Percentiles rank a stretch among this genome's conserved stretches.
phyloP scores from a whole-genome alignment of 2,888 invertebrate genomes.

The Elysia crispata region DNA sequence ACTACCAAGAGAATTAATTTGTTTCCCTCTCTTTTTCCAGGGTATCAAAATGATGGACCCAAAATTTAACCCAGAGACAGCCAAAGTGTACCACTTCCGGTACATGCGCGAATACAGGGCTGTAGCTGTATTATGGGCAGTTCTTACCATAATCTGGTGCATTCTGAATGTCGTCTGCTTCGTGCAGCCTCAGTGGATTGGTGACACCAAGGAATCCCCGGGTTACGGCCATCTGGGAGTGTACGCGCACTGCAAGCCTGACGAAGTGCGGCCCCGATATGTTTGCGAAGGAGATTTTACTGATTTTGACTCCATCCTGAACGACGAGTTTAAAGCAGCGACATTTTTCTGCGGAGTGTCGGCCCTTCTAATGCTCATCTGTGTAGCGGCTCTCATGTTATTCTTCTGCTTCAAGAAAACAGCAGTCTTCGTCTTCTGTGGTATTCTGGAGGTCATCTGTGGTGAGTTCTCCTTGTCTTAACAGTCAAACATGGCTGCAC shows the following conservation, averaged over 20 bases:
- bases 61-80: conserved; percentile 68
- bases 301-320: conserved; percentile 86
- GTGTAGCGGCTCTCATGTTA: conserved; percentile 90
- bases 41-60: conserved; percentile 51
- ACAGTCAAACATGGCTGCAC: conserved; percentile 10
- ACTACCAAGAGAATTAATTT: too few species aligned
- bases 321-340: conserved; percentile 89
- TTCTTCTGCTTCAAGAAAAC: conserved; percentile 96
- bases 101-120: conserved; percentile 81
- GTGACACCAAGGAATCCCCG: conserved; percentile 72
- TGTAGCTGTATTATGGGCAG: conserved; percentile 97
- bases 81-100: conserved; percentile 70
- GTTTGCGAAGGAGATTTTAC: conserved; percentile 86
- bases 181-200: conserved; percentile 86
- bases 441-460: conserved; percentile 95
- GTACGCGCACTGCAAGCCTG: conserved; percentile 87
- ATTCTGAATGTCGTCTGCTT: conserved; percentile 96
- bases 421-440: conserved; percentile 94
- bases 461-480: too few species aligned
- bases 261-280: conserved; percentile 57
- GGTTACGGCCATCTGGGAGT: conserved; percentile 94
- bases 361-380: conserved; percentile 88
- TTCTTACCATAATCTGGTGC: conserved; percentile 97
- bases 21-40: too few species aligned
- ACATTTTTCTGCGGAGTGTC: conserved; percentile 93